phyloP scores from a whole-genome alignment of 2,888 invertebrate species.

The Microctonus hyperodae region DNA sequence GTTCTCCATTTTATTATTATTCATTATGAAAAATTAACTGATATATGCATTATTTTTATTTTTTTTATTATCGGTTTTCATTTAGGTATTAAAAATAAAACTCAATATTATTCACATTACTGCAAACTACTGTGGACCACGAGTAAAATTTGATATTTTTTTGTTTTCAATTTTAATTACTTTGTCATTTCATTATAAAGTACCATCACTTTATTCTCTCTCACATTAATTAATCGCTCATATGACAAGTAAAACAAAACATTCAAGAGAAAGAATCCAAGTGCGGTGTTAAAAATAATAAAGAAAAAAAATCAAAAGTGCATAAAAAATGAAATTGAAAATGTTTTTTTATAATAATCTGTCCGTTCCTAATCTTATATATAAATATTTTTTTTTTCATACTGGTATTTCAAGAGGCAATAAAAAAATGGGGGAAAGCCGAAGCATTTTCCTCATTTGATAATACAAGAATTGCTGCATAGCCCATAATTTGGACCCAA shows the following conservation, averaged over 20 bases:
- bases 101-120: slow-evolving; percentile 47
- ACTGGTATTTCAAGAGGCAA: neutral
- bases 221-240: neutral
- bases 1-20: neutral
- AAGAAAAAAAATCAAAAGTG: neutral
- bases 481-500: neutral
- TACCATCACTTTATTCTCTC: neutral
- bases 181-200: slow-evolving; percentile 30
- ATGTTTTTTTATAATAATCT: neutral
- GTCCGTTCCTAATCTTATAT: neutral
- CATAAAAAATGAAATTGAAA: neutral
- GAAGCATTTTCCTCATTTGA: neutral
- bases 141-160: slow-evolving; percentile 51
- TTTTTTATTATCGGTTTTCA: neutral
- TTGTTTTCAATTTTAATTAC: slow-evolving; percentile 37
- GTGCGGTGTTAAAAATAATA: neutral
- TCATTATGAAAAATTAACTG: slow-evolving; percentile 49
- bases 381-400: neutral
- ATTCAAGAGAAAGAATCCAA: neutral
- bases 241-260: neutral
- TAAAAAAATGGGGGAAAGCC: neutral
- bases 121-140: slow-evolving; percentile 58
- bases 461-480: neutral
- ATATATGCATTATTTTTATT: slow-evolving; percentile 35
- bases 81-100: slow-evolving; percentile 54